These are phyloP conservation scores for Caenorhabditis elegans DNA, from an alignment of 1,140 invertebrate species.

Conservation along the genomic window WBcel235 BX284606.5:6960501-6961000, in stretches of 20 bases:
- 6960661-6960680: neutral
- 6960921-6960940: neutral
- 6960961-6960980: neutral
- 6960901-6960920: neutral
- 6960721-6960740: neutral
- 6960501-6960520: neutral
- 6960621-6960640: neutral
- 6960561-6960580: too few relatives aligned
- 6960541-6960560: conserved; percentile 6
- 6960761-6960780: too few relatives aligned
- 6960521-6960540: neutral
- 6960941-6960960: too few relatives aligned
- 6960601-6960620: neutral
- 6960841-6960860: too few relatives aligned
- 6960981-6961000: conserved; percentile 19
- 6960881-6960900: too few relatives aligned
- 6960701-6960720: neutral
- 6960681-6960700: too few relatives aligned
- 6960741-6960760: neutral
- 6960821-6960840: too few relatives aligned
- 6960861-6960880: too few relatives aligned
- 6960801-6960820: too few relatives aligned
- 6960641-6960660: neutral
- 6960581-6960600: neutral
- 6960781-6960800: too few relatives aligned